Conservation (phyloP, 2,113 vertebrate species). For the human region DNA sequence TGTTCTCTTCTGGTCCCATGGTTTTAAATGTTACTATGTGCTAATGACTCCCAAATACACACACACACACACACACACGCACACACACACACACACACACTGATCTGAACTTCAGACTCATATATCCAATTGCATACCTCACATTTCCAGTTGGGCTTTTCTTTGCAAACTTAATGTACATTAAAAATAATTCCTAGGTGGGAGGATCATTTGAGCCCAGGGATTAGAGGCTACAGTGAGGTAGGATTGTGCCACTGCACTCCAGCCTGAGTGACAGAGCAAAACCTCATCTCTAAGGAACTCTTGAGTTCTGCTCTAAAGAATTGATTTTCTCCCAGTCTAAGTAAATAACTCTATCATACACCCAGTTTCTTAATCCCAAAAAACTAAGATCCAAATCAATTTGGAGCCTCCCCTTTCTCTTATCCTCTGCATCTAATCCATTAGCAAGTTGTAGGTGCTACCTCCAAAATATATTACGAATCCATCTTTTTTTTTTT, state of each 20-base stretch:
- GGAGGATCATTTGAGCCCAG: too few species aligned
- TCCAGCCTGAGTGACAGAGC: too few species aligned
- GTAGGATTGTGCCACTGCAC: too few species aligned
- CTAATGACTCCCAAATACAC: not conserved
- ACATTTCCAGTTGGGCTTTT: not conserved
- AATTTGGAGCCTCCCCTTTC: not conserved
- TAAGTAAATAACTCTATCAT: not conserved
- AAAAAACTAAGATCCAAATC: not conserved
- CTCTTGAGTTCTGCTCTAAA: not conserved
- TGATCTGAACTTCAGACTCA: not conserved
- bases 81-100: not conserved
- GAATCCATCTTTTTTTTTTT: not conserved
- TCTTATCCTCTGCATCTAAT: not conserved
- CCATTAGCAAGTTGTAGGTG: not conserved
- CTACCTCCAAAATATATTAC: not conserved
- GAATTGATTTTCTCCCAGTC: not conserved
- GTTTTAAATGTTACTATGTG: not conserved
- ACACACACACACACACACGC: too few species aligned
- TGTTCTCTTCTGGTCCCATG: not conserved
- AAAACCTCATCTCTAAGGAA: not conserved
- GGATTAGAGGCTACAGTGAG: too few species aligned
- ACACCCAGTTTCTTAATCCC: not conserved
- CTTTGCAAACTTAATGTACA: not conserved
- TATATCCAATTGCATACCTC: not conserved
- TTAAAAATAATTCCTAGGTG: not conserved